phyloP scores from a whole-genome alignment of 2,113 vertebrate species.

The Notothenia coriiceps region DNA sequence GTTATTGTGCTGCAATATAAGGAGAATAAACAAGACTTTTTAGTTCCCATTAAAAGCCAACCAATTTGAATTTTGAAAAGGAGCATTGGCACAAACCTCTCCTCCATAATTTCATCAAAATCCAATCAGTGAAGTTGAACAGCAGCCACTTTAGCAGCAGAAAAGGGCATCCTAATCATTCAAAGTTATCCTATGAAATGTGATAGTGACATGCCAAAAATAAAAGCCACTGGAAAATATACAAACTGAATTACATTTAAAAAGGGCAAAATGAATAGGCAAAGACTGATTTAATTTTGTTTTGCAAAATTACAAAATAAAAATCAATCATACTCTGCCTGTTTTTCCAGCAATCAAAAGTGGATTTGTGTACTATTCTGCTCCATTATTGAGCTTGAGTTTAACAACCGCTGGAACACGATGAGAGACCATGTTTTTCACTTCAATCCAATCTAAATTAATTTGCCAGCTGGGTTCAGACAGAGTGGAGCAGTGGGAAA shows the following conservation, averaged over 20 bases:
- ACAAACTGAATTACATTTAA: conserved; percentile 29
- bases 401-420: conserved; percentile 56
- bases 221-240: conserved; percentile 27
- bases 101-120: conserved; percentile 6
- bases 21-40: not conserved
- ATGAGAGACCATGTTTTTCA: conserved; percentile 49
- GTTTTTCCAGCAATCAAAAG: conserved; percentile 62
- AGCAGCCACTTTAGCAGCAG: not conserved
- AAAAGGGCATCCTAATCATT: conserved; percentile 14
- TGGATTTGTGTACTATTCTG: conserved; percentile 51
- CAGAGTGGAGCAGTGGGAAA: conserved; percentile 58
- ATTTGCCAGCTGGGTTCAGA: conserved; percentile 75
- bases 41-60: not conserved
- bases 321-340: conserved; percentile 54
- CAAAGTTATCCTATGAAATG: not conserved
- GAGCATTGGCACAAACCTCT: not conserved
- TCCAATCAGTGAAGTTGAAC: conserved; percentile 4
- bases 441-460: conserved; percentile 74
- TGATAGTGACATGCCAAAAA: conserved; percentile 12
- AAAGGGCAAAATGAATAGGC: conserved; percentile 40
- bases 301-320: conserved; percentile 55
- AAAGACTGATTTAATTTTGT: conserved; percentile 53
- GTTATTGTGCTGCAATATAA: not conserved
- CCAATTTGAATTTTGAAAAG: not conserved
- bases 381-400: conserved; percentile 21